Conservation (phyloP, 2,888 invertebrate genomes). For the Eilema sororculum region DNA sequence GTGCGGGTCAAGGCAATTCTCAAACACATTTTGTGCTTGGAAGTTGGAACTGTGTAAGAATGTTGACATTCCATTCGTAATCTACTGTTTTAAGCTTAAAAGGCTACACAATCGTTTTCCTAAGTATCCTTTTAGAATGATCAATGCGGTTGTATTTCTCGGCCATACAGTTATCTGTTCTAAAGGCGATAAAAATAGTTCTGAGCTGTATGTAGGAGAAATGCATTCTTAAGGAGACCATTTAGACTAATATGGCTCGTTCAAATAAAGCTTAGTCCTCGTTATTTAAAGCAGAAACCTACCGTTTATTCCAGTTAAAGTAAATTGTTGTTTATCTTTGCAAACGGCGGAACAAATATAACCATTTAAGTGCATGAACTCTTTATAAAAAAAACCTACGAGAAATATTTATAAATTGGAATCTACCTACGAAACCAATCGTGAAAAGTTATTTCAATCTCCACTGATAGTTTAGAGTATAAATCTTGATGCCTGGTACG, state of each 20-base stretch:
- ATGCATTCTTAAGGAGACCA: constrained; percentile 10
- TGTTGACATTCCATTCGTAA: constrained; percentile 46
- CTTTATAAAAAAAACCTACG: constrained; percentile 12
- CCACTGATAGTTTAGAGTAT: constrained; percentile 21
- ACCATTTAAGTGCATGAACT: not conserved
- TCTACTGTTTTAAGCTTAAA: constrained; percentile 42
- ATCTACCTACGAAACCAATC: not conserved
- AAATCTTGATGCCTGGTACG: constrained; percentile 30
- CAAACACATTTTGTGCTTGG: constrained; percentile 38
- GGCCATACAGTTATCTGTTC: constrained; percentile 37
- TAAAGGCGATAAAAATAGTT: constrained; percentile 29
- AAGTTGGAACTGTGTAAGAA: constrained; percentile 22
- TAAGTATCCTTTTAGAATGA: constrained; percentile 46
- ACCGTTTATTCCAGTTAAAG: not conserved
- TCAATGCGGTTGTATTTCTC: constrained; percentile 33
- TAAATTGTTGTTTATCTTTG: not conserved
- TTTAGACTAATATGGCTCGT: constrained; percentile 3
- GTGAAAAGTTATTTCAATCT: constrained; percentile 27
- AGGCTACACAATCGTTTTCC: constrained; percentile 31
- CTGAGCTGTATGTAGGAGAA: constrained; percentile 18
- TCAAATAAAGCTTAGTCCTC: not conserved
- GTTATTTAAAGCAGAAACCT: not conserved
- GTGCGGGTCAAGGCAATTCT: constrained; percentile 50
- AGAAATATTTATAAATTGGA: constrained; percentile 16
- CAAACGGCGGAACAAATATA: constrained; percentile 14